These are phyloP conservation scores for Chelonus insularis DNA, from an alignment of 1,140 invertebrate genomes.

Conservation along the genomic window DNA sequence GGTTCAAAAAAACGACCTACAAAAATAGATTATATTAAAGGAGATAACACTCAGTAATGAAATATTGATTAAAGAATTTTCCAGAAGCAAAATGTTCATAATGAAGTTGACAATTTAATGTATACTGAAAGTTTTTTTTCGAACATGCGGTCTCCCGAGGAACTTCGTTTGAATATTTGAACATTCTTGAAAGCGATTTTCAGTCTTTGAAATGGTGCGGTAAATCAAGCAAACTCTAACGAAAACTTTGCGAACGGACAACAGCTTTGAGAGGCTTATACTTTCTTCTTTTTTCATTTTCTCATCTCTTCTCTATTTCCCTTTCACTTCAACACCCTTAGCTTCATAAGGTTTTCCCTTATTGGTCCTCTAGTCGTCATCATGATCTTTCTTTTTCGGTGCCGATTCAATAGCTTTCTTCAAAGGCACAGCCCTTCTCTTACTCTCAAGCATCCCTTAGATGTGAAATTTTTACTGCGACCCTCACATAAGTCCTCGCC, in stretches of 20 bases:
- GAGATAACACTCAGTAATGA: too few relatives aligned
- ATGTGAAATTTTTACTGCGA: constrained; percentile 48
- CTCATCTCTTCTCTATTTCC: constrained; percentile 17
- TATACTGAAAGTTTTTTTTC: background rate
- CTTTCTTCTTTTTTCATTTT: constrained; percentile 22
- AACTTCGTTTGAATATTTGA: background rate
- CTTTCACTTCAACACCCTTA: constrained; percentile 13
- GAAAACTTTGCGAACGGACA: constrained; percentile 20
- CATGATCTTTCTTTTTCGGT: constrained; percentile 8
- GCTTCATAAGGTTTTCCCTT: background rate
- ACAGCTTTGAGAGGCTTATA: constrained; percentile 2
- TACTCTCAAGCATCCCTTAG: constrained; percentile 31
- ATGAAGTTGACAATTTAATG: too few relatives aligned
- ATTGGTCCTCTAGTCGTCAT: constrained; percentile 5
- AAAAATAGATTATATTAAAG: too few relatives aligned
- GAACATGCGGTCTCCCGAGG: background rate
- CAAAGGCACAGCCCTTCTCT: constrained; percentile 23
- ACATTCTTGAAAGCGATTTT: background rate
- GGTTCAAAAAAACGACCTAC: too few relatives aligned
- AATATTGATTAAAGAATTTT: too few relatives aligned
- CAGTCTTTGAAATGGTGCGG: constrained; percentile 5
- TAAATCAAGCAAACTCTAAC: constrained; percentile 21
- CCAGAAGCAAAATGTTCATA: too few relatives aligned
- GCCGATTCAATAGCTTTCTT: constrained; percentile 10
- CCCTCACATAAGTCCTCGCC: constrained; percentile 34